Evolutionary conservation across 2,888 invertebrate genomes (phyloP), one percentile per base, ranked within the genome.

Genomic region (Clostera curtula): DNA sequence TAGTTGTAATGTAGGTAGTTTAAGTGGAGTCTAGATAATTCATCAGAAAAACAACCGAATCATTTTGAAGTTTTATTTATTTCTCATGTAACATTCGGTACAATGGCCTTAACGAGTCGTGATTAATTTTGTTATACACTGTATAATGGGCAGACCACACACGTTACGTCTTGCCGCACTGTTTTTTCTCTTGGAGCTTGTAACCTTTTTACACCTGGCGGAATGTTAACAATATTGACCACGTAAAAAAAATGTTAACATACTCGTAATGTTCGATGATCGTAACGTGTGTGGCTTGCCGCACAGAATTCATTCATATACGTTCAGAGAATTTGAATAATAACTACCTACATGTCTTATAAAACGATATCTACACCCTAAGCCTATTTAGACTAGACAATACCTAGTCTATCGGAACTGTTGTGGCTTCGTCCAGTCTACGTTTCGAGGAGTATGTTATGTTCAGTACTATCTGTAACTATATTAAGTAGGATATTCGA

Each of bases 331-430:
- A 80, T 77, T 79, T 74, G 67, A 77, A 73, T 74, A 77, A 65
- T n/a, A 63, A 57, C 77, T 79, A 80, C 56, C 80, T 79, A 80
- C 77, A 62, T 49, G 51, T 65, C 64, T 77, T 76, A 75, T 74
- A 74, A 76, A 77, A 75, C 58, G 63, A 69, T 79, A 79, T 77
- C 76, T 80, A 80, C 77, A 79, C 68, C n/a, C 61, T 75, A 71
- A 62, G 43, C 57, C 66, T 71, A 72, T 49, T 39, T 51, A 59
- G 71, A 69, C 71, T 69, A 68, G 67, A 60, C 51, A 43, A 47
- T 7, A 54, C 48, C 64, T 71, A 73, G 74, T 70, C 67, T 57
- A 61, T 56, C 56, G 66, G 72, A 73, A 73, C 71, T 62, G 24
- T 40, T 40, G 53, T 52, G 53, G 52, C 49, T 40, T 49, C 43